phyloP scores from a whole-genome alignment of 2,113 vertebrate genomes.

The Charina bottae region DNA sequence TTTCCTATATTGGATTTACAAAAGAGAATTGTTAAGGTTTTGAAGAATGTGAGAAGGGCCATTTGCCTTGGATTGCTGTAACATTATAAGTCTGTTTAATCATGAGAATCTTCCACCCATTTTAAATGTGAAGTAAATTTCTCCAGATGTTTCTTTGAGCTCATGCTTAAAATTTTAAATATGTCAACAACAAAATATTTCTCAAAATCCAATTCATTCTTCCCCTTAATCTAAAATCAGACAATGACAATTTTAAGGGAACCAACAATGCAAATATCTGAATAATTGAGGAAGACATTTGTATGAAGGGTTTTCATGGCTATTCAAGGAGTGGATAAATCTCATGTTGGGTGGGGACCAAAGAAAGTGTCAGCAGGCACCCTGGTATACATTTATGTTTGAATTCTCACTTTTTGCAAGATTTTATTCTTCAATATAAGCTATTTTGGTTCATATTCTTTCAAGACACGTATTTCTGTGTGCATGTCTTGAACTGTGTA shows the following conservation, averaged over 20 bases:
- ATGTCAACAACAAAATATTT: background rate
- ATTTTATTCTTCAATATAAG: background rate
- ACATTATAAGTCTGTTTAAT: slow-evolving; percentile 25
- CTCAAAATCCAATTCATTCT: background rate
- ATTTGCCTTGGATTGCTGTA: slow-evolving; percentile 34
- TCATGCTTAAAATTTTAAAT: slow-evolving; percentile 27
- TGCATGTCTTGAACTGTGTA: background rate
- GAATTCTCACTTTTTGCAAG: background rate
- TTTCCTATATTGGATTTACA: no score
- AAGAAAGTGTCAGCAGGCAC: background rate
- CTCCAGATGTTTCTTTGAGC: slow-evolving; percentile 32
- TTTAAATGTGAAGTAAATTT: slow-evolving; percentile 15
- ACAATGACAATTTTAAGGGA: background rate
- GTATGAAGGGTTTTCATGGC: background rate
- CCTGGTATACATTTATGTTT: background rate
- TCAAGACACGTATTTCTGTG: background rate
- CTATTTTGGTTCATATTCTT: background rate
- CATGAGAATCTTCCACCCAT: slow-evolving; percentile 25
- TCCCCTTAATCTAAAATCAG: background rate
- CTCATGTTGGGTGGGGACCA: background rate
- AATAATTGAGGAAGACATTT: background rate
- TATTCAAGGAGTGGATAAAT: background rate
- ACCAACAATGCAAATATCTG: background rate
- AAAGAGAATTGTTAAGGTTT: no score
- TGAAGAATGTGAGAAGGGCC: no score